phyloP scores from a whole-genome alignment of 1,140 invertebrate species.

The Bombus turneri region DNA sequence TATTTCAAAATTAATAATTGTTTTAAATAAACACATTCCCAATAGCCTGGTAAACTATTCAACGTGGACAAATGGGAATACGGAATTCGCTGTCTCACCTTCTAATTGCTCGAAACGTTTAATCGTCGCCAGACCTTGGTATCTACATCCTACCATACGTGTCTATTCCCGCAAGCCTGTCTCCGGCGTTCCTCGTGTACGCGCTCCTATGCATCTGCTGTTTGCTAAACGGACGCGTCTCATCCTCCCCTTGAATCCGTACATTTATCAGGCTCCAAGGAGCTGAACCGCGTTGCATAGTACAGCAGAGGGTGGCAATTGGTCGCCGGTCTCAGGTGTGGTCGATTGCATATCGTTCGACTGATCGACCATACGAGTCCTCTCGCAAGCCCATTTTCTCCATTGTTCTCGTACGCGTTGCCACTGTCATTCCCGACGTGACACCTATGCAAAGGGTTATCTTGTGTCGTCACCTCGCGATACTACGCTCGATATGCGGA shows the following conservation, averaged over 20 bases:
- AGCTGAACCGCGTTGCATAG: background rate
- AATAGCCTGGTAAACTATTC: background rate
- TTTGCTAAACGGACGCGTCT: slow-evolving; percentile 8
- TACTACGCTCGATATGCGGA: slow-evolving; percentile 2
- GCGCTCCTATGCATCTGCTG: slow-evolving; percentile 19
- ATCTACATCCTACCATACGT: slow-evolving; percentile 31
- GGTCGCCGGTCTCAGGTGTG: slow-evolving; percentile 45
- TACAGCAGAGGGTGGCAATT: slow-evolving; percentile 40
- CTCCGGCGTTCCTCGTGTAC: background rate
- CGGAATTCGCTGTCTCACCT: background rate
- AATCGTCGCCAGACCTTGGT: slow-evolving; percentile 19
- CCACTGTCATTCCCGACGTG: background rate
- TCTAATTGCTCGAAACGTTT: slow-evolving; percentile 45
- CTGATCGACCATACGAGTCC: slow-evolving; percentile 45
- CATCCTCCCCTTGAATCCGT: slow-evolving; percentile 12
- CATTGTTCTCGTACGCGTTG: slow-evolving; percentile 21
- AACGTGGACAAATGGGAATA: too few species aligned
- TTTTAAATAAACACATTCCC: too few species aligned
- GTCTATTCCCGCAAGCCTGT: slow-evolving; percentile 1
- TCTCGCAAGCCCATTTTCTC: background rate
- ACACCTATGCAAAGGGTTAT: background rate
- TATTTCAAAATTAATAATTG: too few species aligned
- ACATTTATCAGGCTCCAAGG: slow-evolving; percentile 41
- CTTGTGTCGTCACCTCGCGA: slow-evolving; percentile 29
- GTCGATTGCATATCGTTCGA: slow-evolving; percentile 40